These are phyloP conservation scores for Xenus cinereus DNA, from an alignment of 2,113 vertebrate species.

Conservation along the genomic window DNA sequence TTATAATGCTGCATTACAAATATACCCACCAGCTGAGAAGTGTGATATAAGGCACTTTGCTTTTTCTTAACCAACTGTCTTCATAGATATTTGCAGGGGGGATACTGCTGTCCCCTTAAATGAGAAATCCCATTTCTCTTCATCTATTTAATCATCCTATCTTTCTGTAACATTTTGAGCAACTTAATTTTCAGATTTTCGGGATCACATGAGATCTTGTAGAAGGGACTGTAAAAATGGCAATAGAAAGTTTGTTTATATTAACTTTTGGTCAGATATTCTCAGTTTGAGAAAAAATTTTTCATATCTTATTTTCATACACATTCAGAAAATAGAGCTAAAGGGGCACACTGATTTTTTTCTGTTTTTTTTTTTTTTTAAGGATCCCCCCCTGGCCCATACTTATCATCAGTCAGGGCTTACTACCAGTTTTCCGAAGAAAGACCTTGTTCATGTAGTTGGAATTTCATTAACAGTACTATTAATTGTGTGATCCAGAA, in stretches of 20 bases:
- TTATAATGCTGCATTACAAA: conserved; percentile 57
- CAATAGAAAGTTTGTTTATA: background rate
- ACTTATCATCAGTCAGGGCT: background rate
- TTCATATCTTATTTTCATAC: background rate
- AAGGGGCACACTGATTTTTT: background rate
- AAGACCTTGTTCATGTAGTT: background rate
- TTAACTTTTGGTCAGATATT: background rate
- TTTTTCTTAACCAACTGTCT: conserved; percentile 49
- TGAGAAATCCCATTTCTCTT: background rate
- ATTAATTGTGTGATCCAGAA: background rate
- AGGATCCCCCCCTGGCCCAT: background rate
- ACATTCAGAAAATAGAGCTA: background rate
- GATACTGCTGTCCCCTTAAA: background rate
- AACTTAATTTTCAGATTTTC: background rate
- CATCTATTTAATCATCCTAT: background rate
- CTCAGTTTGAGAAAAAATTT: background rate
- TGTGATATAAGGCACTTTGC: conserved; percentile 36
- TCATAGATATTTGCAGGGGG: background rate
- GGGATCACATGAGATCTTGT: background rate
- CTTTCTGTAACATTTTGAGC: background rate
- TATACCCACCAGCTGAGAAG: conserved; percentile 63
- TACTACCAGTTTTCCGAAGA: background rate
- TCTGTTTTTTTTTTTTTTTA: background rate
- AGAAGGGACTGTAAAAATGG: background rate
- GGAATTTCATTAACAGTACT: background rate